phyloP scores from a whole-genome alignment of 1,140 invertebrate species.

The Holotrichia oblita region DNA sequence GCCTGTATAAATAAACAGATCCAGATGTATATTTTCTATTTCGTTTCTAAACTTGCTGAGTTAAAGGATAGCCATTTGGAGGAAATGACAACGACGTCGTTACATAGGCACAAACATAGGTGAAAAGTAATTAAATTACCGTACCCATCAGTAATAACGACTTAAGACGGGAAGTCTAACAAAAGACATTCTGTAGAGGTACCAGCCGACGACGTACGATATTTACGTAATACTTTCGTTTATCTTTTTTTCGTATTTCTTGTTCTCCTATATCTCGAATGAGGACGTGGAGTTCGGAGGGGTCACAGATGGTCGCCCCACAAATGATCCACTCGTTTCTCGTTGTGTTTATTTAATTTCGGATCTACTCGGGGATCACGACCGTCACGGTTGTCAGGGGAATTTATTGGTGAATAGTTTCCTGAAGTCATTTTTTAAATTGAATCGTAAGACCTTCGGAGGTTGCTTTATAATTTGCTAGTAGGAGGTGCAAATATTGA shows the following conservation, averaged over 20 bases:
- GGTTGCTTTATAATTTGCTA: neutral
- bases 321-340: constrained; percentile 15
- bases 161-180: constrained; percentile 23
- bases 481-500: neutral
- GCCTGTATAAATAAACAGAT: neutral
- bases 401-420: constrained; percentile 18
- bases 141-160: constrained; percentile 4
- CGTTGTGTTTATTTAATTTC: constrained; percentile 27
- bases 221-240: constrained; percentile 24
- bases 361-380: constrained; percentile 3
- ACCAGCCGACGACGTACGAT: neutral
- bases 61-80: neutral
- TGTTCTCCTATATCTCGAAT: neutral
- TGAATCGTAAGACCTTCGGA: neutral
- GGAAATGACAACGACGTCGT: neutral
- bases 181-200: neutral
- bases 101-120: neutral
- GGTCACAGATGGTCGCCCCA: constrained; percentile 26
- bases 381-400: constrained; percentile 4
- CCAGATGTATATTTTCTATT: neutral
- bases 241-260: neutral
- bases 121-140: constrained; percentile 2
- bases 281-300: neutral
- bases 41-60: neutral
- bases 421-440: constrained; percentile 30